Evolutionary conservation across 2,113 vertebrate species (phyloP).

Genomic region (Mastomys coucha): DNA sequence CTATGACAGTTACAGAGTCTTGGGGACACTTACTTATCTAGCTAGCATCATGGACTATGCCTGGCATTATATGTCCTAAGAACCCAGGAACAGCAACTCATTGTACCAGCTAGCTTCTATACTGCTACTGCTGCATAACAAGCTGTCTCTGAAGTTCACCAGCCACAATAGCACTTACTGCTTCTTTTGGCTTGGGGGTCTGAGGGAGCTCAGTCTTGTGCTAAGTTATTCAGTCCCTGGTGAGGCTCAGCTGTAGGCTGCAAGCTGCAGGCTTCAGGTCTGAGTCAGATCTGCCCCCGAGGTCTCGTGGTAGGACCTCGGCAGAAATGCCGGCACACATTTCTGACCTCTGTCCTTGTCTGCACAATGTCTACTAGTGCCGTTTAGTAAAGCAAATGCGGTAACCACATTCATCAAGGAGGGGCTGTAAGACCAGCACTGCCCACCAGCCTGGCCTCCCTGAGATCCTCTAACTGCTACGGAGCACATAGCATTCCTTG

Average conservation of each 20-base stretch:
- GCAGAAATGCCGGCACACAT: not conserved
- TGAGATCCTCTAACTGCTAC: not conserved
- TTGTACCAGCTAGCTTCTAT: not conserved
- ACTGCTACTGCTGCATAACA: slow-evolving; percentile 20
- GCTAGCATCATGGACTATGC: not conserved
- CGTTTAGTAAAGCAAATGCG: not conserved
- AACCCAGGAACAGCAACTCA: not conserved
- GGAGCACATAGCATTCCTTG: too few relatives aligned
- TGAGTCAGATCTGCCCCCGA: not conserved
- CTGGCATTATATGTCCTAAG: not conserved
- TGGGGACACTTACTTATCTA: not conserved
- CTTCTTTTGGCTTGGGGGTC: not conserved
- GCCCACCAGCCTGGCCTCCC: fast-evolving
- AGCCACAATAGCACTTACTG: not conserved
- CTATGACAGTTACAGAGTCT: too few relatives aligned
- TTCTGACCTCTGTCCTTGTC: not conserved
- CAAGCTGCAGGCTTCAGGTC: not conserved
- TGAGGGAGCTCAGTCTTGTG: not conserved
- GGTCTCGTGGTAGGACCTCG: fast-evolving
- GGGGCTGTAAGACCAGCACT: not conserved
- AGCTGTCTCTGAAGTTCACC: not conserved
- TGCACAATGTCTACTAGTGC: fast-evolving
- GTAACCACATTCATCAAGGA: not conserved
- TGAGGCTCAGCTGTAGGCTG: not conserved
- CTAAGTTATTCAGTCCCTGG: not conserved